These are phyloP conservation scores for Penaeus indicus DNA, from an alignment of 1,140 invertebrate species.

Conservation along the genomic window DNA sequence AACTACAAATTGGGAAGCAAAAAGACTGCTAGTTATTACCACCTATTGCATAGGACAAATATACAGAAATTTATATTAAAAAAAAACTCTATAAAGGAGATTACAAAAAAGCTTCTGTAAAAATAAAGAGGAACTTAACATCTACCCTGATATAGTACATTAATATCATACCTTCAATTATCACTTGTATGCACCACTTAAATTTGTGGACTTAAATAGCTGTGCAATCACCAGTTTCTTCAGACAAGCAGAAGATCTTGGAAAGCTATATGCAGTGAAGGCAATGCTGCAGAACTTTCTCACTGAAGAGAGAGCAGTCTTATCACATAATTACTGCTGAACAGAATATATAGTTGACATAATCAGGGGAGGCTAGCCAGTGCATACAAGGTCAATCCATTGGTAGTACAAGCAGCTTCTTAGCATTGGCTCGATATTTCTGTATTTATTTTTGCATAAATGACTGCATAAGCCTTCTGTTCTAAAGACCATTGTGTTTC, in stretches of 20 bases:
- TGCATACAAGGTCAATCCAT: constrained; percentile 54
- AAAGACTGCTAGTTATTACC: constrained; percentile 62
- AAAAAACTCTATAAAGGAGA: constrained; percentile 64
- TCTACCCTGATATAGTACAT: constrained; percentile 66
- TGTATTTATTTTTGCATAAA: too few species aligned
- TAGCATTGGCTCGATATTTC: too few species aligned
- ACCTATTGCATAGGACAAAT: constrained; percentile 67
- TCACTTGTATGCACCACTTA: constrained; percentile 63
- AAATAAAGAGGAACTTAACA: constrained; percentile 66
- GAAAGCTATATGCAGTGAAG: constrained; percentile 58
- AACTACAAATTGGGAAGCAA: constrained; percentile 60
- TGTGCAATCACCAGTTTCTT: constrained; percentile 51
- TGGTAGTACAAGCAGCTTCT: too few species aligned
- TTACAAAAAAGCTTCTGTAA: constrained; percentile 61
- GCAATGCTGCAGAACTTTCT: constrained; percentile 45
- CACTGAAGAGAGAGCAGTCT: constrained; percentile 40
- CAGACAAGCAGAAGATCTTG: constrained; percentile 49
- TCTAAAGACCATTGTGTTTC: too few species aligned
- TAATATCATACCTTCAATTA: constrained; percentile 63
- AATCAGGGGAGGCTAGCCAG: constrained; percentile 46
- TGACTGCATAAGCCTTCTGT: too few species aligned
- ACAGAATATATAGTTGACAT: constrained; percentile 13
- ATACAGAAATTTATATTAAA: constrained; percentile 62
- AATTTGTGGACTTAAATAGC: constrained; percentile 56
- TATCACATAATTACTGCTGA: constrained; percentile 48